Percentiles rank a stretch among this genome's conserved stretches.
Conservation (phyloP, 2,113 vertebrate species). For the Hippolais icterina region DNA sequence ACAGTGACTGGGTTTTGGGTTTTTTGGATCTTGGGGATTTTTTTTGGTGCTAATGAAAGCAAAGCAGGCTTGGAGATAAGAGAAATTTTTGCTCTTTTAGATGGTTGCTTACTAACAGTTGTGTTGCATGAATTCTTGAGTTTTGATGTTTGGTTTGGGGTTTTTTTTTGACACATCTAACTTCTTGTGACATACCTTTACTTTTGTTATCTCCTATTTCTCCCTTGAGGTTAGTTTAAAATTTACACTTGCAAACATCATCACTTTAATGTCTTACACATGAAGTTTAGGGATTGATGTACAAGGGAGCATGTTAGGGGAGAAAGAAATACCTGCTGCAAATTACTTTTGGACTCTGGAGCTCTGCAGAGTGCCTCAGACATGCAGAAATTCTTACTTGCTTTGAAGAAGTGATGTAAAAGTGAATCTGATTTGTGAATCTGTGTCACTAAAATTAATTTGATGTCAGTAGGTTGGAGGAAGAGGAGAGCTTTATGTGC, state of each 20-base stretch:
- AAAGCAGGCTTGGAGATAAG: not conserved
- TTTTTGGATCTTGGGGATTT: not conserved
- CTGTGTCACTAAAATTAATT: not conserved
- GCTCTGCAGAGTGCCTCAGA: not conserved
- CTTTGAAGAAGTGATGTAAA: not conserved
- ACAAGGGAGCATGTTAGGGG: not conserved
- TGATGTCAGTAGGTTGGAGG: not conserved
- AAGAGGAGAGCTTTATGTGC: not conserved
- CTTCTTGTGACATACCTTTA: not conserved
- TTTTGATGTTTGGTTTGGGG: not conserved
- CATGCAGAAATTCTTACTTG: accelerated
- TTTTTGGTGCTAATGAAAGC: not conserved
- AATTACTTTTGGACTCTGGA: not conserved
- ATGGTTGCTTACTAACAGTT: not conserved
- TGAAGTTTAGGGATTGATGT: not conserved
- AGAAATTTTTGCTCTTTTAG: not conserved
- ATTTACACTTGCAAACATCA: not conserved
- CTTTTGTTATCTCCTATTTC: not conserved
- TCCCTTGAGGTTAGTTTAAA: not conserved
- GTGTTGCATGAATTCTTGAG: not conserved
- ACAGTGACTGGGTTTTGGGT: not conserved
- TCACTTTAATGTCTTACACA: not conserved
- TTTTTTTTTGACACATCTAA: not conserved
- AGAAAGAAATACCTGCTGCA: not conserved
- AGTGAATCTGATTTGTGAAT: not conserved